phyloP scores from a whole-genome alignment of 2,888 invertebrate species.

The Ormyrus nitidulus region DNA sequence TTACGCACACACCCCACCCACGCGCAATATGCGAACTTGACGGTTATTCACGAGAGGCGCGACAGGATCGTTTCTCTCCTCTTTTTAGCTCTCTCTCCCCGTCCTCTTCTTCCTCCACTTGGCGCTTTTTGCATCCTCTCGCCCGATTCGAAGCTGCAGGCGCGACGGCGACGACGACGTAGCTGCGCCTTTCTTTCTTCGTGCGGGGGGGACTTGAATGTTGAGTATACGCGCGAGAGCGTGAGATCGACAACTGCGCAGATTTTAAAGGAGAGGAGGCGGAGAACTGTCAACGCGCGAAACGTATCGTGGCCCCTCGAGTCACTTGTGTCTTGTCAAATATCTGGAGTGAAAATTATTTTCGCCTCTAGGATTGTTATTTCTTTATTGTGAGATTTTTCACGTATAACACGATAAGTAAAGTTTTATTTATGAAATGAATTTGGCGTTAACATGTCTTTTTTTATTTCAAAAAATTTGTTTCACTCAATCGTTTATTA shows the following conservation, averaged over 20 bases:
- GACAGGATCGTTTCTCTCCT: not conserved
- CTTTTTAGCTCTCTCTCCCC: not conserved
- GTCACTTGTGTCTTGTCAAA: not conserved
- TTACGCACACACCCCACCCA: not conserved
- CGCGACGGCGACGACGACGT: not conserved
- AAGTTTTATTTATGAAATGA: too few species aligned
- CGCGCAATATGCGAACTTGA: conserved; percentile 1
- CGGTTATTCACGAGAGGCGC: conserved; percentile 10
- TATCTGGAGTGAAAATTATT: too few species aligned
- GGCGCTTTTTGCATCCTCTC: conserved; percentile 11
- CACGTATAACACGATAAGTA: too few species aligned
- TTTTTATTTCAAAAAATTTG: too few species aligned
- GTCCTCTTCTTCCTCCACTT: not conserved
- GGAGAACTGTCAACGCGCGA: conserved; percentile 10
- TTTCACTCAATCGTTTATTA: too few species aligned
- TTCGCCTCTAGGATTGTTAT: too few species aligned
- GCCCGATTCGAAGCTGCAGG: not conserved
- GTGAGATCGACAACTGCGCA: conserved; percentile 15
- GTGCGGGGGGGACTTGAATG: not conserved
- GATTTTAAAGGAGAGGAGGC: conserved; percentile 11
- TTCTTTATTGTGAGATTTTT: too few species aligned
- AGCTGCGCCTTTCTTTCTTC: not conserved
- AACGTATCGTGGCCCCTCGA: not conserved
- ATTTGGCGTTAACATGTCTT: too few species aligned
- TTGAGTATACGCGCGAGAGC: not conserved